Base-by-base conservation (phyloP, 30 jellyfish, hydroid and myxozoan species). In the Turritopsis rubra region DNA sequence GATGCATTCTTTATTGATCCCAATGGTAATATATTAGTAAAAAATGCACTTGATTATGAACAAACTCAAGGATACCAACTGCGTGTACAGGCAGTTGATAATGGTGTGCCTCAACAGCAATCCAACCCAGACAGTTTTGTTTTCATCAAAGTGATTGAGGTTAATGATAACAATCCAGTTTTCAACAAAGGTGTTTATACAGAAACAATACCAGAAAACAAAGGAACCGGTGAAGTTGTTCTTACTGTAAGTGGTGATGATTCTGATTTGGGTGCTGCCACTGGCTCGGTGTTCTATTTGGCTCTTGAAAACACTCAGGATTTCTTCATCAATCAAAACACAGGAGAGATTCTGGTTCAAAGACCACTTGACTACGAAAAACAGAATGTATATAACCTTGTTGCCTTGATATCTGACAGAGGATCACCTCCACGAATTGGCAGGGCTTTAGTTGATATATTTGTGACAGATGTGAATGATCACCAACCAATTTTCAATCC, bases 161-260 rank as follows among this genome's bases (percentile, higher is more conserved):
- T 85, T 41, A 93, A 93, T 75, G 98, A 93, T 72, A 77, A 80
- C 76, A 85, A 79, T 68, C 98, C 98, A 28, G 52, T 52, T 8
- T 93, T 93, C 90, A 71, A 41, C 66, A 81, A 54, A 72, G 66
- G 75, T 1, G 88, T 31, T 85, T 88, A 88, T 76, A 16, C 68
- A 18, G 92, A 65, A 16, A 71, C 91, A 23, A 88, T 93, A 17
- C 89, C 91, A 18, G 98, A 93, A 71, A 73, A 85, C 70, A 85
- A 86, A 24, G 84, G 79, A 72, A 52, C 66, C 1, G 73, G 85
- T 16, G 23, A 71, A 27, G 84, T 71, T 71, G 80, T 91, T 70
- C 79, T 86, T 53, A 91, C 66, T 60, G 87, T 88, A 18, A 27
- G 41, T 8, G 98, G 97, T 21, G 83, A 95, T n/a, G 98, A 93